Conservation (phyloP, 2,797 vertebrate species). For the Rhinatrema bivittatum region DNA sequence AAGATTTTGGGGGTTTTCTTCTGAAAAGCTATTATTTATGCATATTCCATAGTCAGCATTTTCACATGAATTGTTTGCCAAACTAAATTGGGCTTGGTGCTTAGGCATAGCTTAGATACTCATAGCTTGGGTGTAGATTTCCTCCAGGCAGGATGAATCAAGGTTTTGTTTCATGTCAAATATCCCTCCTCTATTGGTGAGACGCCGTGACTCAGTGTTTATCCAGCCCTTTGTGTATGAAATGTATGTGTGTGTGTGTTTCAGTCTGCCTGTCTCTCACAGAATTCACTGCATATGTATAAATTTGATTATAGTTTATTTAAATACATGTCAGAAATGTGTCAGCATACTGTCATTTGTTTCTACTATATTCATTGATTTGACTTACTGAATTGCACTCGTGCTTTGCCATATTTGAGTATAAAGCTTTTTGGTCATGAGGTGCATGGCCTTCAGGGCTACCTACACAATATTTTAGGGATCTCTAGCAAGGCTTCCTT, state of each 20-base stretch:
- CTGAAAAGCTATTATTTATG: too few relatives aligned
- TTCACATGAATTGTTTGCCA: conserved; percentile 43
- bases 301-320: background rate
- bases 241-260: conserved; percentile 19
- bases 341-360: too few relatives aligned
- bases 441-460: too few relatives aligned
- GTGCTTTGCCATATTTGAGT: too few relatives aligned
- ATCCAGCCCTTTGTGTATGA: conserved; percentile 12
- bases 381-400: too few relatives aligned
- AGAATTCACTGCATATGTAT: background rate
- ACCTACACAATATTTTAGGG: too few relatives aligned
- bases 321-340: background rate
- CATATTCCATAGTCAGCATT: conserved; percentile 42
- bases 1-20: too few relatives aligned
- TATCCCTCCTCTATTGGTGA: conserved; percentile 43
- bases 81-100: conserved; percentile 39
- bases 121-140: conserved; percentile 45
- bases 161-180: conserved; percentile 24
- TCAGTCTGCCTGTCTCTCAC: too few relatives aligned
- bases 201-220: conserved; percentile 48
- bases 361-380: too few relatives aligned
- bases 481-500: too few relatives aligned
- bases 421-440: too few relatives aligned
- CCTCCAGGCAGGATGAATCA: conserved; percentile 46
- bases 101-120: conserved; percentile 39